Evolutionary conservation across 1,140 invertebrate genomes (phyloP), one percentile per base, ranked within the genome.

Genomic region (Drosophila erecta): DNA sequence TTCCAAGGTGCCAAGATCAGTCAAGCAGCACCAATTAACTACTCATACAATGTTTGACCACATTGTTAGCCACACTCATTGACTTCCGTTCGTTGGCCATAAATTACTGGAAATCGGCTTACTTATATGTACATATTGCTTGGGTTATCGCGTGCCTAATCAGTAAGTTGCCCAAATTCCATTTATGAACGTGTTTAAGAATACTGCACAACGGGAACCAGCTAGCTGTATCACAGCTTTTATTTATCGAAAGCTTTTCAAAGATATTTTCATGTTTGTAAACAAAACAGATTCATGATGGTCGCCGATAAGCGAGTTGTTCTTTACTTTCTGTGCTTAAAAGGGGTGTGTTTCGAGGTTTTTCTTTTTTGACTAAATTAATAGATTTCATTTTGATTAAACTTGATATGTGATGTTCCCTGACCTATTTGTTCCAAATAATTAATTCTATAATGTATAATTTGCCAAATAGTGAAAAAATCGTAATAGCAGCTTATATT

Each of bases 21-120:
- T 81, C 66, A 73, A 56, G 79, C 79, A 76, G 47, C 40, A 22
- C 57, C 49, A 81, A 81, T 81, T 81, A 67, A 27, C 38, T 24
- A 50, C 17, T 38, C 30, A 30, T 30, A 30, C 8, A 30, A 8
- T 30, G 30, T 67, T 54, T 35, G 1, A 55, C 41, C 49, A 67
- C 61, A 61, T 46, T 47, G 27, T 38, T 54, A 40, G 41, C 24
- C 15, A 46, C 35, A 56, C 66, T 70, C 43, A 40, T 57, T 56
- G 64, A 70, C 66, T 70, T 70, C 66, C 66, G 66, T 70, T 57
- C 51, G 24, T 12, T 37, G 20, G 50, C 43, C 50, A 70, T 70
- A 70, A 70, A 70, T 70, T 57, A 56, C 37, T 70, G 2, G 35
- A n/a, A 70, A 57, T 70, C 27, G 50, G 6, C 37, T 15, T 35